Conservation (phyloP, 2,888 invertebrate species). For the Pteria penguin region DNA sequence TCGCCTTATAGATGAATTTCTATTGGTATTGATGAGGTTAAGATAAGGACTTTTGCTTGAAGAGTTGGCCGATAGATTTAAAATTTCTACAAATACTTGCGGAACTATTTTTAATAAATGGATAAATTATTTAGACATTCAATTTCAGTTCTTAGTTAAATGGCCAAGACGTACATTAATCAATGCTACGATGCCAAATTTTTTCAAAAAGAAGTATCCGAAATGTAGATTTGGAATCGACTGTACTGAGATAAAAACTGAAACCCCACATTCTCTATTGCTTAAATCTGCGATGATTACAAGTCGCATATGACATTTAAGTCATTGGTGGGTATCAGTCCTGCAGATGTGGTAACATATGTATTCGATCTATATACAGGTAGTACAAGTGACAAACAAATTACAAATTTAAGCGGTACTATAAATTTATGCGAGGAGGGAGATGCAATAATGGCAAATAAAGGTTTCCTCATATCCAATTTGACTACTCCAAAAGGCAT, state of each 20-base stretch:
- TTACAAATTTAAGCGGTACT: too few relatives aligned
- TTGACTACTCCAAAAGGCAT: slow-evolving; percentile 28
- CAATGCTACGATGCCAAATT: slow-evolving; percentile 23
- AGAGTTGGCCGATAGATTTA: slow-evolving; percentile 32
- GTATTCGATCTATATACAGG: too few relatives aligned
- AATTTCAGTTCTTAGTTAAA: slow-evolving; percentile 31
- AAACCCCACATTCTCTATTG: slow-evolving; percentile 37
- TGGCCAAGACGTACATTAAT: slow-evolving; percentile 27
- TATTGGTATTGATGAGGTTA: slow-evolving; percentile 35
- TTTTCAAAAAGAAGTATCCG: slow-evolving; percentile 34
- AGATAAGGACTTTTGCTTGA: slow-evolving; percentile 36
- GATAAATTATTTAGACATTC: too few relatives aligned
- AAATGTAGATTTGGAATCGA: slow-evolving; percentile 46
- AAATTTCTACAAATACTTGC: slow-evolving; percentile 26
- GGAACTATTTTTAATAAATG: too few relatives aligned
- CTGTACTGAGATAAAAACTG: slow-evolving; percentile 47
- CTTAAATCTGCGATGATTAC: too few relatives aligned
- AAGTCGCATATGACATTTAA: too few relatives aligned
- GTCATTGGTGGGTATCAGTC: slow-evolving; percentile 45
- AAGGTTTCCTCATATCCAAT: slow-evolving; percentile 42
- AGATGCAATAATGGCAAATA: slow-evolving; percentile 51
- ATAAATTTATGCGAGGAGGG: too few relatives aligned
- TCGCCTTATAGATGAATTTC: slow-evolving; percentile 44
- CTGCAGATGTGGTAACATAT: slow-evolving; percentile 44
- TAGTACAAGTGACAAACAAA: too few relatives aligned